These are phyloP conservation scores for Gambusia yucatana DNA, from an alignment of 2,797 vertebrate genomes.

Conservation along the genomic window DNA sequence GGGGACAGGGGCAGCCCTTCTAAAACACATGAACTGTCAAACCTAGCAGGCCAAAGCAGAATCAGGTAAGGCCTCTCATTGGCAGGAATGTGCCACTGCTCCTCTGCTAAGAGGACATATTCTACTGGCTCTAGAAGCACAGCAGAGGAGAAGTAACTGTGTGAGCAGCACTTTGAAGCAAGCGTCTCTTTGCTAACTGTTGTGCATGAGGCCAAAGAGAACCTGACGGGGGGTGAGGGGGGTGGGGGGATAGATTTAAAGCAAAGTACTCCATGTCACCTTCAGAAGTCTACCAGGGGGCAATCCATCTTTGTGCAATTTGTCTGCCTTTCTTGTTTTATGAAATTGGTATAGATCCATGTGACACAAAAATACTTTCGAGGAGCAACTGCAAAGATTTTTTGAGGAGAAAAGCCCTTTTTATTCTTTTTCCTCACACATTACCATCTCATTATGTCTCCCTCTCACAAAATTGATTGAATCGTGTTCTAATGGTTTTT, in stretches of 20 bases:
- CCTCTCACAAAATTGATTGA: constrained; percentile 63
- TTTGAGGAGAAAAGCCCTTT: constrained; percentile 62
- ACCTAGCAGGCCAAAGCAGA: constrained; percentile 43
- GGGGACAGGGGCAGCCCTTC: constrained; percentile 43
- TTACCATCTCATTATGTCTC: constrained; percentile 75
- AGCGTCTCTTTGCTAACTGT: constrained; percentile 75
- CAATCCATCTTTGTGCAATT: constrained; percentile 63
- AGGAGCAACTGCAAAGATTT: constrained; percentile 67
- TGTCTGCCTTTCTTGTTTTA: constrained; percentile 62
- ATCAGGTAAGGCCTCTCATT: constrained; percentile 53
- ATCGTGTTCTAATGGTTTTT: constrained; percentile 57
- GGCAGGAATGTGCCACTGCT: constrained; percentile 62
- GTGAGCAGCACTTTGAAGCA: constrained; percentile 77
- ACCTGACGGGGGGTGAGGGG: constrained; percentile 45
- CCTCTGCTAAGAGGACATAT: constrained; percentile 31
- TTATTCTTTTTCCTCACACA: constrained; percentile 70
- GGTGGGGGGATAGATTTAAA: constrained; percentile 68
- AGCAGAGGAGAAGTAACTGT: constrained; percentile 49
- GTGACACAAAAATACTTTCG: constrained; percentile 63
- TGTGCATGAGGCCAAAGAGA: constrained; percentile 50
- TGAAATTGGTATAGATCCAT: constrained; percentile 79
- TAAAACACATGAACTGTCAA: constrained; percentile 45
- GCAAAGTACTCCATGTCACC: constrained; percentile 78
- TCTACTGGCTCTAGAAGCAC: constrained; percentile 32
- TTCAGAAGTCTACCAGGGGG: constrained; percentile 73